Evolutionary conservation across 2,797 vertebrate species (phyloP), one percentile per base, ranked within the genome.

Genomic region (Brachymystax lenok): DNA sequence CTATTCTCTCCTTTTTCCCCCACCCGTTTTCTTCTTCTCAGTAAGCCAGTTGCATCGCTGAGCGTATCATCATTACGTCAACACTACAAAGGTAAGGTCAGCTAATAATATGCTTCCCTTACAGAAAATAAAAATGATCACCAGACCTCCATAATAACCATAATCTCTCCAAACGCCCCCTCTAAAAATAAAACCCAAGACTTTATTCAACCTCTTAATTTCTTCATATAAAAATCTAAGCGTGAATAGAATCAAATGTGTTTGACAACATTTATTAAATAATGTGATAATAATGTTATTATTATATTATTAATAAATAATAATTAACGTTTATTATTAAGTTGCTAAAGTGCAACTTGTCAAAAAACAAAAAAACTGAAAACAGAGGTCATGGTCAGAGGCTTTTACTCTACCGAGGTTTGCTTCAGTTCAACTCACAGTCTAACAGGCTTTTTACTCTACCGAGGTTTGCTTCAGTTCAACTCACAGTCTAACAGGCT

Each of bases 311-410:
- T 35, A 35, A 35, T 35, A 35, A 35, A 35, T 35, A 35, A 35
- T 35, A 35, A 35, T 7, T 0, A 7, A 35, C 7, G 1, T 35
- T 35, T 35, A 35, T 35, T 7, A 7, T 35, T 35, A 78, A 80
- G 73, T 79, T 79, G 51, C 73, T 83, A 69, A 83, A 80, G 79
- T 77, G 78, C 74, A 12, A 21, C 74, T 76, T 56, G 17, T 68
- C 13, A 35, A 33, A 6, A 33, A 5, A 5, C 5, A 5, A 0
- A 5, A 35, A 35, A 19, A 35, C 5, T 35, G 33, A 35, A 35
- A 35, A 35, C 17, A 68, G 5, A 4, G 59, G 59, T 52, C 52
- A 54, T 5, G 50, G 50, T 12, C 33, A 35, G 5, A 35, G 33
- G 33, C 7, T 35, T 35, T 35, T 0, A 35, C 35, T 35, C 6